These are phyloP conservation scores for Chrysemys picta DNA, from an alignment of 2,113 vertebrate genomes.

Conservation along the genomic window DNA sequence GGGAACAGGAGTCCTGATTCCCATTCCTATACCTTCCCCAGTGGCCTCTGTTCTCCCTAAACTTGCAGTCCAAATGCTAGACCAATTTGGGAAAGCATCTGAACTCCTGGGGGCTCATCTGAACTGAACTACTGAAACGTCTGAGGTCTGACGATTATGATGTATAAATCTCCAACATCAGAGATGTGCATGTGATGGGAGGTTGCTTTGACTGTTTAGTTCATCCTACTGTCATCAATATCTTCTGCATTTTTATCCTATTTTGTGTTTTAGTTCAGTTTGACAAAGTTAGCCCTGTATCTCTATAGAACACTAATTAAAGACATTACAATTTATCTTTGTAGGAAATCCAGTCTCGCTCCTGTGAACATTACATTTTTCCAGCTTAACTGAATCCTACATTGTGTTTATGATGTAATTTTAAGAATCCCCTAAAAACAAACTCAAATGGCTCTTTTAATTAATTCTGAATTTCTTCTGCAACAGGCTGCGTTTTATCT, in stretches of 20 bases:
- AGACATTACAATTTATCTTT: slow-evolving; percentile 46
- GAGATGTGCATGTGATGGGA: neutral
- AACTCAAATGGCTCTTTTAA: slow-evolving; percentile 43
- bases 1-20: neutral
- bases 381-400: slow-evolving; percentile 56
- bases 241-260: neutral
- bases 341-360: slow-evolving; percentile 15
- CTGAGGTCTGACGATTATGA: neutral
- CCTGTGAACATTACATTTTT: slow-evolving; percentile 49
- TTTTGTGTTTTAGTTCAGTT: neutral
- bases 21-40: neutral
- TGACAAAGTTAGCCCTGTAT: neutral
- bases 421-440: slow-evolving; percentile 55
- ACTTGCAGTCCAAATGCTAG: neutral
- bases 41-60: neutral
- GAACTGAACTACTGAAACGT: accelerated
- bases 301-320: slow-evolving; percentile 32
- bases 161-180: neutral
- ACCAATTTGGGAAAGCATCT: neutral
- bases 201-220: neutral
- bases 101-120: neutral
- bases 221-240: neutral
- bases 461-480: slow-evolving; percentile 47
- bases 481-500: slow-evolving; percentile 41
- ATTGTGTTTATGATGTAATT: slow-evolving; percentile 52